Percentiles rank a stretch among this genome's conserved stretches.
phyloP scores from a whole-genome alignment of 2,797 vertebrate species.

The Furcifer pardalis region DNA sequence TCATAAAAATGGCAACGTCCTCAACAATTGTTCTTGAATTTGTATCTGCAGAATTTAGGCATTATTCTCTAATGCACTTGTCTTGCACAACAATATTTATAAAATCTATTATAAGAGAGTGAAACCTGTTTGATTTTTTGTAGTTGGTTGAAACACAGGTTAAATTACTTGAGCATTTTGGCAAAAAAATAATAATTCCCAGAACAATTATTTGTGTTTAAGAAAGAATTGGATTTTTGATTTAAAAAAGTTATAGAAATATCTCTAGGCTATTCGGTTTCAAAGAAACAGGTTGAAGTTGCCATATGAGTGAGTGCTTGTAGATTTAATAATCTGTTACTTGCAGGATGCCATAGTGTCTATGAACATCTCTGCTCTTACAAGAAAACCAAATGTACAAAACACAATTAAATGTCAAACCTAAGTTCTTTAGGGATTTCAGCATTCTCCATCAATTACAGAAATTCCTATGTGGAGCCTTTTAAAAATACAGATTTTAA shows the following conservation, averaged over 20 bases:
- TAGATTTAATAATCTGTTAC: not conserved
- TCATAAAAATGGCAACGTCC: not conserved
- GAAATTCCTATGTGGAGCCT: conserved; percentile 42
- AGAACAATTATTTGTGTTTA: not conserved
- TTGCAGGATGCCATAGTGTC: not conserved
- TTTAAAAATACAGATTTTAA: too few species aligned
- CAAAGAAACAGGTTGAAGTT: conserved; percentile 45
- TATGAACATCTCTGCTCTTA: not conserved
- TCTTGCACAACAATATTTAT: not conserved
- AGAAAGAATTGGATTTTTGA: not conserved
- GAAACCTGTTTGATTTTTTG: not conserved
- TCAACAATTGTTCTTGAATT: not conserved
- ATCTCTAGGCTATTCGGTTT: not conserved
- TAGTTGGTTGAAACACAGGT: not conserved
- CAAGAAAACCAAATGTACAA: not conserved
- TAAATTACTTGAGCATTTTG: not conserved
- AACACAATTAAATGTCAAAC: not conserved
- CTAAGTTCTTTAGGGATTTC: conserved; percentile 54
- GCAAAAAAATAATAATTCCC: not conserved
- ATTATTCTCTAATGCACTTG: not conserved
- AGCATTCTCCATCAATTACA: conserved; percentile 42
- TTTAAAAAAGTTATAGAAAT: not conserved
- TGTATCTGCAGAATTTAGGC: not conserved
- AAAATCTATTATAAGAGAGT: not conserved
- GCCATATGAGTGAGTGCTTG: not conserved